phyloP scores from a whole-genome alignment of 2,797 vertebrate genomes.

The Champsocephalus esox region DNA sequence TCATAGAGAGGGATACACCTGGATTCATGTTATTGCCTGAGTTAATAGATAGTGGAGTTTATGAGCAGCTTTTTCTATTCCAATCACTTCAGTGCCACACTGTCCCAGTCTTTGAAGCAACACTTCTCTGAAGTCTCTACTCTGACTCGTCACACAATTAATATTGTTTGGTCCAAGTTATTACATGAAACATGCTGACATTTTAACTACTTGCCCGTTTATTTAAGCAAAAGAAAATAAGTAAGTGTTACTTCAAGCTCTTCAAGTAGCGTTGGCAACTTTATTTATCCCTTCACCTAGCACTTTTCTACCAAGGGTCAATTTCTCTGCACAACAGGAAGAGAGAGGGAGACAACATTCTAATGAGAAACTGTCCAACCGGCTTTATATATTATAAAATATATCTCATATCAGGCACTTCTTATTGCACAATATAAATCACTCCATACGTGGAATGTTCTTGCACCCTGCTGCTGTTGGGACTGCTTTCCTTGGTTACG shows the following conservation, averaged over 20 bases:
- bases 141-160: slow-evolving; percentile 5
- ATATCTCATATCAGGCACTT: neutral
- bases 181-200: slow-evolving; percentile 15
- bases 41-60: slow-evolving; percentile 27
- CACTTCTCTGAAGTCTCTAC: slow-evolving; percentile 12
- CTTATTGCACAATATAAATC: slow-evolving; percentile 4
- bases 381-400: neutral
- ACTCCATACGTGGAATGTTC: neutral
- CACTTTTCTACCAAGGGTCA: neutral
- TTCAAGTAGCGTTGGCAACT: neutral
- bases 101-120: slow-evolving; percentile 4
- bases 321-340: neutral
- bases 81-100: slow-evolving; percentile 11
- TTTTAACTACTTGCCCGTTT: neutral
- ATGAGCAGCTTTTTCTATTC: slow-evolving; percentile 30
- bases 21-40: slow-evolving; percentile 13
- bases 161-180: slow-evolving; percentile 5
- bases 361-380: slow-evolving; percentile 4
- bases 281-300: neutral
- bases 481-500: neutral
- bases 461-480: neutral
- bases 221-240: neutral
- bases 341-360: neutral
- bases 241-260: neutral
- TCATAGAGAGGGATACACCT: neutral